Evolutionary conservation across 2,888 invertebrate species (phyloP), one percentile per base, ranked within the genome.

Genomic region (Agrotis ipsilon): DNA sequence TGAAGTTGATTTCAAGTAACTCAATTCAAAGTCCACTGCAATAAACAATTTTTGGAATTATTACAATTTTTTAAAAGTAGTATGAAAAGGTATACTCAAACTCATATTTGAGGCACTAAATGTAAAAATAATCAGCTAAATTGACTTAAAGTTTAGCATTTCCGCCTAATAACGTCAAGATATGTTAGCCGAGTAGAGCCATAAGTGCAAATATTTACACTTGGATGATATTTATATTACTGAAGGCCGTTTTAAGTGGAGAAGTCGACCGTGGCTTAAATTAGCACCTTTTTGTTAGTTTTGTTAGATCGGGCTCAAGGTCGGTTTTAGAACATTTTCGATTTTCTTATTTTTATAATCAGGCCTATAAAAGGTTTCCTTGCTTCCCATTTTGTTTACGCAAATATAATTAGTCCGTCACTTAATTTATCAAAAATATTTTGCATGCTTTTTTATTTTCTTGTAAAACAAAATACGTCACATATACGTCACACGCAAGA

Each of bases 171-270:
- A 27, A 18, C 4, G 13, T 27, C 54, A n/a, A 54, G 27, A 54
- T 54, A 27, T 27, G 2, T 54, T 54, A 13, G 2, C 27, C 13
- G 27, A 27, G 39, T 39, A 9, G 39, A 54, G n/a, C 5, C 27
- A 13, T 32, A n/a, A n/a, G 11, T n/a, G 16, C 43, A 24, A 68
- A 67, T 67, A 60, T 67, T 60, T 46, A 5, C 5, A 66, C 45
- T n/a, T 19, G 19, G 46, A 21, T 14, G 4, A 49, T 71, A 21
- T 49, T 61, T 14, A 39, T 19, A 59, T 59, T 54, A 54, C 5
- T 49, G 27, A 19, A 59, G 24, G 75, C 32, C 24, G 24, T 48
- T 52, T 27, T 18, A 48, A 46, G 45, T 45, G 19, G 21, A n/a
- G 43, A 43, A 13, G 14, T 9, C 3, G 32, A 46, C 32, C 51